Evolutionary conservation across 2,113 vertebrate genomes (phyloP).

Genomic region (Gadus chalcogrammus): DNA sequence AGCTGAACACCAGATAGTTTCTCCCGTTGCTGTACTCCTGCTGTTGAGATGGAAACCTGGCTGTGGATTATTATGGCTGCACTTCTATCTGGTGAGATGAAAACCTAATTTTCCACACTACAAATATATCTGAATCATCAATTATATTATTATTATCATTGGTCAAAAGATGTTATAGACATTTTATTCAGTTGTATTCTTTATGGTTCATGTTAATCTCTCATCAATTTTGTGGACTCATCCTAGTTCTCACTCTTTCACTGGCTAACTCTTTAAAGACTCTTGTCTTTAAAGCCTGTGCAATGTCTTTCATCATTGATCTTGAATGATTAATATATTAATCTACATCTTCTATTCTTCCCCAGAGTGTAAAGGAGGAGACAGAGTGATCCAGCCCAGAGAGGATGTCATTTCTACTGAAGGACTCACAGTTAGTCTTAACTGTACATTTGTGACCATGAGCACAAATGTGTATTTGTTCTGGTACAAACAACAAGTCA

Average conservation of each 20-base stretch:
- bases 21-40: constrained; percentile 13
- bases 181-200: too few species aligned
- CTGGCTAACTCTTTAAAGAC: too few species aligned
- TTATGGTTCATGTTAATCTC: too few species aligned
- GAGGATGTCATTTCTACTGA: constrained; percentile 15
- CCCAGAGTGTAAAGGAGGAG: background rate
- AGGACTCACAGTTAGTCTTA: constrained; percentile 13
- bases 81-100: too few species aligned
- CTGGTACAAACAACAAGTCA: background rate
- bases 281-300: background rate
- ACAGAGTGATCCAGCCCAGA: constrained; percentile 20
- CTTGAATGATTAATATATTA: background rate
- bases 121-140: too few species aligned
- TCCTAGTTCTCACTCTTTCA: too few species aligned
- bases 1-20: too few species aligned
- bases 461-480: background rate
- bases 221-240: too few species aligned
- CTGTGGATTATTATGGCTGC: too few species aligned
- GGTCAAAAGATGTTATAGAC: too few species aligned
- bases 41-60: background rate
- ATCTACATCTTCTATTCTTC: background rate
- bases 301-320: background rate
- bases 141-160: too few species aligned
- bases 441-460: constrained; percentile 6
- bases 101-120: too few species aligned